Percentiles rank a stretch among this genome's conserved stretches.
These are phyloP conservation scores for Drosophila hamatofila DNA, from an alignment of 2,888 invertebrate species.

Conservation along the genomic window DNA sequence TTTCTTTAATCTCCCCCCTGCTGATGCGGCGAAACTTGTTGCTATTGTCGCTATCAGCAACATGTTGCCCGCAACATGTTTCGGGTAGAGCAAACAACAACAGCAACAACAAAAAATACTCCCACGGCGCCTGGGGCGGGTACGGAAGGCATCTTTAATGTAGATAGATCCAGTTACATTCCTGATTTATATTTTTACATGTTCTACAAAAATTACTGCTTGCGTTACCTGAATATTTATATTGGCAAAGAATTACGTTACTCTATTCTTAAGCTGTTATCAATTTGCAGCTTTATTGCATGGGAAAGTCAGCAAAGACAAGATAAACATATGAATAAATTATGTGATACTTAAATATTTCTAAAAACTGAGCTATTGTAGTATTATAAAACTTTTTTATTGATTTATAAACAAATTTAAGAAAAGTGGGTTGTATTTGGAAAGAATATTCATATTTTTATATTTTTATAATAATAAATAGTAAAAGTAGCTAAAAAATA, in stretches of 20 bases:
- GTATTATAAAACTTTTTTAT: background rate
- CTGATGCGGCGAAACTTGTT: background rate
- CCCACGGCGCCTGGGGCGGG: constrained; percentile 10
- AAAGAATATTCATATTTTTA: no score
- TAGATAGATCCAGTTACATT: constrained; percentile 7
- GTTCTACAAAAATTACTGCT: constrained; percentile 4
- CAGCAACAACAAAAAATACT: background rate
- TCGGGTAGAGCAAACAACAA: background rate
- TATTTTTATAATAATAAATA: no score
- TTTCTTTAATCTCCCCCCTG: background rate
- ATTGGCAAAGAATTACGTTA: background rate
- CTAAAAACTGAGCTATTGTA: background rate
- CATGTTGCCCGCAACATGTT: constrained; percentile 9
- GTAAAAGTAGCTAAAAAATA: no score
- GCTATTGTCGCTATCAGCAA: constrained; percentile 3
- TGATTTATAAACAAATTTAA: no score
- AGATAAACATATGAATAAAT: background rate
- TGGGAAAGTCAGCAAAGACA: background rate
- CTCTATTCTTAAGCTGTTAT: background rate
- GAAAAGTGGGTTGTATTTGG: no score
- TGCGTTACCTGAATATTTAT: constrained; percentile 2
- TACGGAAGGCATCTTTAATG: constrained; percentile 6
- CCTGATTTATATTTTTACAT: constrained; percentile 6
- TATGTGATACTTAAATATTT: no score
- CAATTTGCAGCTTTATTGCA: background rate